Evolutionary conservation across 2,797 vertebrate genomes (phyloP).

Genomic region (Centropyge bicolor): DNA sequence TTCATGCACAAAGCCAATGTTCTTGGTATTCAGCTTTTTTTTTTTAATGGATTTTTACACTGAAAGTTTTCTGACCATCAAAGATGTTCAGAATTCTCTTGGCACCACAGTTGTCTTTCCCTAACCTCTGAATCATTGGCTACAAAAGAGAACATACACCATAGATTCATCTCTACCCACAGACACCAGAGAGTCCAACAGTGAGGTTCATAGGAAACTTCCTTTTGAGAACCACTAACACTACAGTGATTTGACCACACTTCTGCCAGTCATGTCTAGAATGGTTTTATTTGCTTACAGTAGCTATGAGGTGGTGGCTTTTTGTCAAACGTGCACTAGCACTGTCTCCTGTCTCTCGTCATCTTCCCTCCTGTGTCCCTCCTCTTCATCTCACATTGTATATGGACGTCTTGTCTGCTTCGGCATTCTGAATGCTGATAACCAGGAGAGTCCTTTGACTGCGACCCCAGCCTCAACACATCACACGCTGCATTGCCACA

Average conservation of each 20-base stretch:
- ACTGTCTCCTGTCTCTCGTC: not conserved
- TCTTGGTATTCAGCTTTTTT: not conserved
- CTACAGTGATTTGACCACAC: not conserved
- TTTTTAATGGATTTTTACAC: not conserved
- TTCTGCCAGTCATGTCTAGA: not conserved
- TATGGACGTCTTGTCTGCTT: slow-evolving; percentile 42
- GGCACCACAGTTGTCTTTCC: too few relatives aligned
- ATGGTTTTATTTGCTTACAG: not conserved
- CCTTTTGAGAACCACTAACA: not conserved
- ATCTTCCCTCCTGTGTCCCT: not conserved
- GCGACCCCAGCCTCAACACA: slow-evolving; percentile 57
- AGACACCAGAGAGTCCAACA: not conserved
- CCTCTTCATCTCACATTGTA: slow-evolving; percentile 27
- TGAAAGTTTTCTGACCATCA: not conserved
- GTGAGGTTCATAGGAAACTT: not conserved
- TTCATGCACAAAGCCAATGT: not conserved
- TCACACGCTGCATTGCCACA: slow-evolving; percentile 62
- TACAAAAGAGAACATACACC: not conserved
- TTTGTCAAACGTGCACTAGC: not conserved
- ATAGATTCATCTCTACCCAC: not conserved
- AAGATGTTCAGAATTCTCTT: not conserved
- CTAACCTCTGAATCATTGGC: not conserved
- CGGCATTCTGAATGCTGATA: slow-evolving; percentile 62
- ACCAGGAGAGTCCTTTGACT: slow-evolving; percentile 45
- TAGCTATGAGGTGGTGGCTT: not conserved